Conservation (phyloP, 2,888 invertebrate species). For the Gymnosoma rotundatum region DNA sequence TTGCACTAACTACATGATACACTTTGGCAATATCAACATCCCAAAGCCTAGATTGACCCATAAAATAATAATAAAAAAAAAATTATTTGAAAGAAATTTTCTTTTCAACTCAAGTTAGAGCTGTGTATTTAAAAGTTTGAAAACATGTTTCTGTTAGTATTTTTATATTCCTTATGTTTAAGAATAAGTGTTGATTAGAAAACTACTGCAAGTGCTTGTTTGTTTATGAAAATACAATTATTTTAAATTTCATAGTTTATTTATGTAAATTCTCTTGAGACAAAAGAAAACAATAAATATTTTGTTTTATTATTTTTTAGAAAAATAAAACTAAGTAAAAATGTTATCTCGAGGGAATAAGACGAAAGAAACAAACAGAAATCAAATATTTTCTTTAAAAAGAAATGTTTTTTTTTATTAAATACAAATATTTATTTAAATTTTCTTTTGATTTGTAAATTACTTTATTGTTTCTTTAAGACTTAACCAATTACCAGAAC, state of each 20-base stretch:
- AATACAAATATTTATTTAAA: constrained; percentile 14
- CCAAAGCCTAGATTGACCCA: neutral
- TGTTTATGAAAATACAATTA: constrained; percentile 2
- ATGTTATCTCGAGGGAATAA: constrained; percentile 28
- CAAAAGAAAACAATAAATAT: constrained; percentile 39
- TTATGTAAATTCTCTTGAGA: constrained; percentile 42
- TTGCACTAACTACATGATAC: constrained; percentile 9
- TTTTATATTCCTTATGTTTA: neutral
- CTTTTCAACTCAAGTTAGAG: too few relatives aligned
- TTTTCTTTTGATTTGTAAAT: neutral
- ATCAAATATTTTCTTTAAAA: neutral
- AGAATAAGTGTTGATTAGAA: constrained; percentile 39
- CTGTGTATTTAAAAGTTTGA: neutral
- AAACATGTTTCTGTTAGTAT: neutral
- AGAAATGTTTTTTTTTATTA: neutral
- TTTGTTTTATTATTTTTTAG: constrained; percentile 33
- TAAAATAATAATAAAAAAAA: too few relatives aligned
- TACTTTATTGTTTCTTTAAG: neutral
- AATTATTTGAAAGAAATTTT: too few relatives aligned
- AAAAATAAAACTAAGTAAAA: constrained; percentile 44
- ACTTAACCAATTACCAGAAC: neutral
- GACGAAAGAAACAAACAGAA: neutral
- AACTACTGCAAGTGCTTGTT: neutral
- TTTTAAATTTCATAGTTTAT: constrained; percentile 32
- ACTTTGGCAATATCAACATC: neutral